phyloP scores from a whole-genome alignment of 2,797 vertebrate species.

The Parauchenoglanis ngamensis region DNA sequence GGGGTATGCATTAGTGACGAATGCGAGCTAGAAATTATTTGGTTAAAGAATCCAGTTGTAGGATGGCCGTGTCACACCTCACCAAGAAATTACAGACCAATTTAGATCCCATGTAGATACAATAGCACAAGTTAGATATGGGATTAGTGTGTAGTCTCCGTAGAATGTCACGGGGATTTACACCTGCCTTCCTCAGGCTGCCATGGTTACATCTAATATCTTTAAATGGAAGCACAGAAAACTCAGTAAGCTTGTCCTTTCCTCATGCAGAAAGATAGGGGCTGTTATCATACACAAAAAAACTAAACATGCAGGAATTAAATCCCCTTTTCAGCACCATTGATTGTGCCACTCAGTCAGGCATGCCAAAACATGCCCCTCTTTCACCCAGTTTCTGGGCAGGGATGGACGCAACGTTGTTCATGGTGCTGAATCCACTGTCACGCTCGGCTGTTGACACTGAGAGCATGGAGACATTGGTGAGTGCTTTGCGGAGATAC shows the following conservation, averaged over 20 bases:
- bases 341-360: too few species aligned
- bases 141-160: background rate
- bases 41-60: background rate
- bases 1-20: background rate
- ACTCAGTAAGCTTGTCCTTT: background rate
- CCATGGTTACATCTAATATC: constrained; percentile 5
- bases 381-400: too few species aligned
- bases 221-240: constrained; percentile 13
- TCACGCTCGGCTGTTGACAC: too few species aligned
- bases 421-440: too few species aligned
- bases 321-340: too few species aligned
- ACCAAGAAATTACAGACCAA: background rate
- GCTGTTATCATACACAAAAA: too few species aligned
- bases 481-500: too few species aligned
- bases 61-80: background rate
- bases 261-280: too few species aligned
- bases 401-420: too few species aligned
- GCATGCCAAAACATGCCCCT: too few species aligned
- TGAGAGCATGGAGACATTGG: too few species aligned
- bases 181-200: background rate
- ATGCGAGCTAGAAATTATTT: constrained; percentile 6
- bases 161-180: background rate
- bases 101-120: background rate
- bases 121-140: background rate
- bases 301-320: too few species aligned